phyloP scores from a whole-genome alignment of 2,888 invertebrate species.

The Dicyrtoma fusca region DNA sequence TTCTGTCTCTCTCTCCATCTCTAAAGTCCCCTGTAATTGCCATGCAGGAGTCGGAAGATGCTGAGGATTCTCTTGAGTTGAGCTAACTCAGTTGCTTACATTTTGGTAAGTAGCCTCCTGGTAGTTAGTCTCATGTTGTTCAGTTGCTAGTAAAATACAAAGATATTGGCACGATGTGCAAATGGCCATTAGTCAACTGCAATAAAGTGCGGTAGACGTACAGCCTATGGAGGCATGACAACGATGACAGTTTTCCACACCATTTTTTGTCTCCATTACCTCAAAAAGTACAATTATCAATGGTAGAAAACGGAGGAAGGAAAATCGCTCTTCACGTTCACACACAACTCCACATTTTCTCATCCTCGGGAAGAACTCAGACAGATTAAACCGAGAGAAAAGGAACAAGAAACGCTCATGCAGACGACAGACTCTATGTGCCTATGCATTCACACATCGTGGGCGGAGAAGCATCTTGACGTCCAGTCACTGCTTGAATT shows the following conservation, averaged over 20 bases:
- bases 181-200: constrained; percentile 22
- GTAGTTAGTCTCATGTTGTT: too few relatives aligned
- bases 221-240: constrained; percentile 30
- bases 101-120: too few relatives aligned
- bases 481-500: too few relatives aligned
- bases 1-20: constrained; percentile 1
- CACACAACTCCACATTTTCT: constrained; percentile 30
- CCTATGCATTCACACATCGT: too few relatives aligned
- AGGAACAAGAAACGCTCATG: background rate
- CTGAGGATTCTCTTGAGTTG: background rate
- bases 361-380: constrained; percentile 22
- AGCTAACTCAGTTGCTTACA: too few relatives aligned
- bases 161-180: constrained; percentile 5
- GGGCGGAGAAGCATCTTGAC: too few relatives aligned
- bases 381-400: constrained; percentile 7
- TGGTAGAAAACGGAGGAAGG: constrained; percentile 37
- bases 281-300: constrained; percentile 44
- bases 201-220: constrained; percentile 1
- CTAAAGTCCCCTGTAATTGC: background rate
- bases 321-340: constrained; percentile 34
- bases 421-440: too few relatives aligned
- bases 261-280: constrained; percentile 43
- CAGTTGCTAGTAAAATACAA: background rate
- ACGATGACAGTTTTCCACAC: constrained; percentile 33
- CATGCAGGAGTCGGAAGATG: background rate